Evolutionary conservation across 2,113 vertebrate species (phyloP), one percentile per base, ranked within the genome.

Genomic region (Aix galericulata): DNA sequence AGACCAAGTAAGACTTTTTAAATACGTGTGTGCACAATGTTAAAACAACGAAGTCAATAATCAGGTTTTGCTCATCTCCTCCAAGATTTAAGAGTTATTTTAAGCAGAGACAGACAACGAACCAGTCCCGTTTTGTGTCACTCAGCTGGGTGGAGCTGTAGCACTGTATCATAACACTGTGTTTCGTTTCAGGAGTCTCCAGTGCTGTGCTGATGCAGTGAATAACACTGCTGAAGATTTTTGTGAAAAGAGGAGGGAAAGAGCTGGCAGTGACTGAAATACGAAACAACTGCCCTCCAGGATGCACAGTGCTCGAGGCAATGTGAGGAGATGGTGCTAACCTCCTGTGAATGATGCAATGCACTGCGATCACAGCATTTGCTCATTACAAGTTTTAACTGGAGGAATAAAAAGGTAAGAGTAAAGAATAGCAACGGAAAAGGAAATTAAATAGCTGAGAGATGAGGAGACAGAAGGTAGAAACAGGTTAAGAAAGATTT

Each of bases 121-220:
- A 72, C 22, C 29, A 55, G 58, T 75, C 34, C 5, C 29, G 14
- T 63, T 91, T 12, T 67, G 52, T 59, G 82, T 26, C 29, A 9
- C 9, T 88, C 78, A 85, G 78, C 88, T 80, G 90, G 71, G 75
- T 88, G 92, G 90, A 93, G 88, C 95, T 82, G 62, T 46, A 76
- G 58, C 78, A 79, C 48, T 31, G 22, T 59, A 17, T 29, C 46
- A 63, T 8, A 59, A 58, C 0, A 9, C 9, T 52, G 12, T 0
- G 4, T 32, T 58, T 59, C 46, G 52, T 66, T 78, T 60, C 79
- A 52, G 56, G 22, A 46, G 16, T 11, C 46, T 50, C 60, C 68
- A 83, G 0, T 4, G 44, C 48, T 17, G 23, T 1, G 22, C 7
- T 15, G 32, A 55, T 13, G 17, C 60, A 59, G 32, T 26, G 76